A percentile compares a stretch with the other conserved stretches of the same genome.
Conservation (phyloP, 2,797 vertebrate genomes). For the Megaceryle alcyon region DNA sequence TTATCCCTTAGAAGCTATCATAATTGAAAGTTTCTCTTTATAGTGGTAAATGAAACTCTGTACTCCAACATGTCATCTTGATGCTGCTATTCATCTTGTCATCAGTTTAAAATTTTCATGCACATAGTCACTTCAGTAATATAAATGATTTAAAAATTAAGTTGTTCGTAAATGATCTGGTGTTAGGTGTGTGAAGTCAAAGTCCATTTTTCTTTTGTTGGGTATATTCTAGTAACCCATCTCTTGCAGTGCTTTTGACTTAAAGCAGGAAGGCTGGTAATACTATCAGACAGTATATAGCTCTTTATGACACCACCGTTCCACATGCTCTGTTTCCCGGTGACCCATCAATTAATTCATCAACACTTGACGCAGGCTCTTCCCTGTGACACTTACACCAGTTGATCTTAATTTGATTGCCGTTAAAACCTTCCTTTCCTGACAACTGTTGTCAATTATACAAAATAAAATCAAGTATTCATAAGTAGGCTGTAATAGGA, state of each 20-base stretch:
- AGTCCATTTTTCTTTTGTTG: constrained; percentile 52
- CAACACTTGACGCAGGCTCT: constrained; percentile 64
- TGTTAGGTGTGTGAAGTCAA: constrained; percentile 43
- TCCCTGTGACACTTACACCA: constrained; percentile 76
- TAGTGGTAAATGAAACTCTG: constrained; percentile 52
- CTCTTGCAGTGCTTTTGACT: constrained; percentile 30
- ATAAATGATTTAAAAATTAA: background rate
- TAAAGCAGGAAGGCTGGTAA: constrained; percentile 41
- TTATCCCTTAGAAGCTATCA: background rate
- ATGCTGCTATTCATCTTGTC: constrained; percentile 53
- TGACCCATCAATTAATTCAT: constrained; percentile 73
- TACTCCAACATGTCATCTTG: background rate
- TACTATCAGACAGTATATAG: constrained; percentile 52
- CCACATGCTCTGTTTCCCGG: constrained; percentile 62
- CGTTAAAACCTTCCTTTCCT: constrained; percentile 81
- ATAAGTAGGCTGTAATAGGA: constrained; percentile 91
- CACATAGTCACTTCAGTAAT: background rate
- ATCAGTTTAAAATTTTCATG: constrained; percentile 71
- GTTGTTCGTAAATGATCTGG: constrained; percentile 41
- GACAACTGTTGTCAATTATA: constrained; percentile 92
- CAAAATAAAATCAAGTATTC: constrained; percentile 98
- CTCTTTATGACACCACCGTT: constrained; percentile 73
- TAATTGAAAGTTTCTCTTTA: constrained; percentile 27
- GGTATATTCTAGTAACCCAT: constrained; percentile 20
- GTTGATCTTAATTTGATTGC: constrained; percentile 84